Percentiles rank a stretch among this genome's conserved stretches.
Evolutionary conservation across 2,797 vertebrate species (phyloP).

Genomic region (Manis pentadactyla): DNA sequence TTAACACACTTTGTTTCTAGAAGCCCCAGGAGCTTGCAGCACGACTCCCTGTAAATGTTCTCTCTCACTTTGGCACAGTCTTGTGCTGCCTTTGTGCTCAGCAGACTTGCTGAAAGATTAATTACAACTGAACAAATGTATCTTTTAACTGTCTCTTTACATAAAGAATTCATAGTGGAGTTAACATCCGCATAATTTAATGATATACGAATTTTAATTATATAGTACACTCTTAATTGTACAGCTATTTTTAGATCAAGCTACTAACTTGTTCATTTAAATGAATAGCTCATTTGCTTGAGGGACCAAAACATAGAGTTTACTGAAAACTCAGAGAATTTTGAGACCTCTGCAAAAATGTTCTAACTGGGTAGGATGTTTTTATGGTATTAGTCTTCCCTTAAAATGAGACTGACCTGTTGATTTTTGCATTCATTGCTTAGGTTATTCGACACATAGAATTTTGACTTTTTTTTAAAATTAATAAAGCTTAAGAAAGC

Average conservation of each 20-base stretch:
- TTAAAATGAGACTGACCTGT: constrained; percentile 17
- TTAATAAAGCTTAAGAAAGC: constrained; percentile 56
- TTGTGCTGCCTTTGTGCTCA: constrained; percentile 64
- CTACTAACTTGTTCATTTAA: constrained; percentile 76
- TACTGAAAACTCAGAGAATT: constrained; percentile 52
- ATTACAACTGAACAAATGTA: constrained; percentile 78
- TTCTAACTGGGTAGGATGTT: background rate
- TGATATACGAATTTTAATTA: constrained; percentile 78
- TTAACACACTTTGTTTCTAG: constrained; percentile 72
- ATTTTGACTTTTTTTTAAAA: constrained; percentile 55
- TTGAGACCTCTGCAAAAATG: constrained; percentile 53
- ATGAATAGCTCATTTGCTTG: constrained; percentile 69
- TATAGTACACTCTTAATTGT: constrained; percentile 76
- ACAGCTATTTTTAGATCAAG: constrained; percentile 77
- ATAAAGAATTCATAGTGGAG: constrained; percentile 83
- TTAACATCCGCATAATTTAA: constrained; percentile 78
- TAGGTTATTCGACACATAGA: constrained; percentile 12
- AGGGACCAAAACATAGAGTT: constrained; percentile 60
- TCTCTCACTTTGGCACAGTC: constrained; percentile 72
- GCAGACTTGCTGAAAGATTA: constrained; percentile 77
- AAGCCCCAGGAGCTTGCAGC: constrained; percentile 64
- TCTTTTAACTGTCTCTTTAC: constrained; percentile 82
- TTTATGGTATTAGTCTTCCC: constrained; percentile 25
- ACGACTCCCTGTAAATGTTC: constrained; percentile 60
- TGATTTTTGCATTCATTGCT: background rate